Base-by-base conservation (phyloP, 92 coral and sea anemone species). In the Zoanthus sansibaricus region DNA sequence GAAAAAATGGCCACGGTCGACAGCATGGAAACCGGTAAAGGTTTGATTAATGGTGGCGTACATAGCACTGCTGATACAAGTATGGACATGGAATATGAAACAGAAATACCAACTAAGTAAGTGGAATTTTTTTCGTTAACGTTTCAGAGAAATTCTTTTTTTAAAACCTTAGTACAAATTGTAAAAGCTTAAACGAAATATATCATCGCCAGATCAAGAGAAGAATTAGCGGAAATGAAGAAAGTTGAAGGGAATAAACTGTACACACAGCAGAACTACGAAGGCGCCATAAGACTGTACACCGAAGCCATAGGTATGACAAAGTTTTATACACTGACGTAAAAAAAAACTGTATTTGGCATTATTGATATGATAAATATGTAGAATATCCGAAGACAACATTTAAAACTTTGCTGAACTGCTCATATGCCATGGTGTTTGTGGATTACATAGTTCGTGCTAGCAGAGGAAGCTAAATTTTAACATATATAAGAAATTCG, bases 221-320 rank as follows among this genome's bases (percentile, higher is more conserved):
- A 78, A 69, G 93, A 71, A 59, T 76, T 93, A 67, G 99, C 99
- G 83, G 99, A 96, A 83, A 95, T 77, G 78, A 96, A 96, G 55
- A 96, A 95, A 61, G 89, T 83, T 77, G 99, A 95, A 87, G 99
- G 99, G n/a, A 96, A 96, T 80, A 77, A 64, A 66, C 92, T 92
- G n/a, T 96, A 96, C 64, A 90, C 56, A 10, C 89, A 90, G 90
- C 93, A 92, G 86, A 87, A 93, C 75, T 96, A 96, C 87, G 90
- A 86, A 52, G 87, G 75, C 25, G 99, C 99, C 31, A 48, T 92
- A 1, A 83, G 83, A 45, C 89, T 95, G 33, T 96, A 96, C 92
- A 77, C 99, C 21, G 95, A 95, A 95, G 99, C 99, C 44, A 96
- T 96, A 83, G 98, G 99, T 96, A 84, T 78, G 82, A 30, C 67